A percentile compares a stretch with the other conserved stretches of the same genome.
These are phyloP conservation scores for Urocolius indicus DNA, from an alignment of 2,113 vertebrate species.

Conservation along the genomic window DNA sequence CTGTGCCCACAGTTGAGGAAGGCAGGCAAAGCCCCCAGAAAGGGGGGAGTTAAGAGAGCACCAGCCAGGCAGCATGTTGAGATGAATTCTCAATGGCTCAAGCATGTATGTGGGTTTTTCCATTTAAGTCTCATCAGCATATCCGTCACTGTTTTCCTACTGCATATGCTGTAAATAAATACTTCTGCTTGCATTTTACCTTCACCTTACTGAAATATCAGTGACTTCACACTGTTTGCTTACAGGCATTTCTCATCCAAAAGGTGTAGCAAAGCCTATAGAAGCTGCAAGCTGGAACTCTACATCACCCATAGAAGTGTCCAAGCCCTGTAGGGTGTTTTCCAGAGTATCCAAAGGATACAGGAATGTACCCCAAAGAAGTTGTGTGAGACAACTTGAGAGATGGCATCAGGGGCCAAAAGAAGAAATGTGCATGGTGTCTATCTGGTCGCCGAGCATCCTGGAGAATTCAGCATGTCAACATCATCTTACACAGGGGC, in stretches of 20 bases:
- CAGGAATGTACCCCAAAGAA: not conserved
- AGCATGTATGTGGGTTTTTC: not conserved
- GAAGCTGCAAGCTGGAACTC: not conserved
- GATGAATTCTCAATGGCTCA: not conserved
- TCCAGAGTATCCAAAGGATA: not conserved
- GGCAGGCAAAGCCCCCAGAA: not conserved
- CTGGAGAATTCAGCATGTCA: not conserved
- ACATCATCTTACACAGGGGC: not conserved
- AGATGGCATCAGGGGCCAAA: not conserved
- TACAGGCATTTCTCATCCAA: not conserved
- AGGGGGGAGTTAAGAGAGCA: not conserved
- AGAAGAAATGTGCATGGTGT: not conserved
- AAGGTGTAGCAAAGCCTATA: not conserved
- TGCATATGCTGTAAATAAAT: not conserved
- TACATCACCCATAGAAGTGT: not conserved
- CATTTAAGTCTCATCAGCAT: not conserved
- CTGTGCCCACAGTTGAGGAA: not conserved
- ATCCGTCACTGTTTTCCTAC: not conserved
- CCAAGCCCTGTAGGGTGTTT: not conserved
- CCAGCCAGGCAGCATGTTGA: not conserved
- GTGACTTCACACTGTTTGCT: not conserved
- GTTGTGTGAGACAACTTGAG: not conserved
- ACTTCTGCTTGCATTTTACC: not conserved
- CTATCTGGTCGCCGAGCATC: not conserved
- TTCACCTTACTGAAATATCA: not conserved